phyloP scores from a whole-genome alignment of 2,113 vertebrate genomes.

The Psittacus erithacus region DNA sequence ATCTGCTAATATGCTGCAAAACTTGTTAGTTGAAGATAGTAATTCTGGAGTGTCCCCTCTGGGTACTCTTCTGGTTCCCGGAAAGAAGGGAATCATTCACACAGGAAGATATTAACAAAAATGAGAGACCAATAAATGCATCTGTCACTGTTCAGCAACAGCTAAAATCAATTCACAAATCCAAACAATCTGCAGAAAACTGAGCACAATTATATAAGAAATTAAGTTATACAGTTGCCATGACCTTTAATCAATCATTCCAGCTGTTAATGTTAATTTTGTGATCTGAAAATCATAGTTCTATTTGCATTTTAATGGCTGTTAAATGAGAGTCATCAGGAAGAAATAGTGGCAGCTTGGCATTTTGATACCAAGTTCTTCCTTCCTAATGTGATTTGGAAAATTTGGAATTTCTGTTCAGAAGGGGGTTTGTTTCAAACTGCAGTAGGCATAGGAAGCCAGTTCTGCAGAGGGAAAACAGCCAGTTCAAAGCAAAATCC shows the following conservation, averaged over 20 bases:
- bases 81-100: conserved; percentile 27
- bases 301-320: conserved; percentile 88
- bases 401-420: conserved; percentile 65
- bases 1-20: conserved; percentile 52
- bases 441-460: conserved; percentile 63
- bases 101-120: conserved; percentile 53
- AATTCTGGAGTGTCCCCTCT: conserved; percentile 50
- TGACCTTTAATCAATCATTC: conserved; percentile 87
- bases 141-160: conserved; percentile 77
- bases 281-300: conserved; percentile 87
- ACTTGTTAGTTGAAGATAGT: conserved; percentile 29
- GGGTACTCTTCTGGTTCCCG: conserved; percentile 21
- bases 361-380: conserved; percentile 80
- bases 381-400: conserved; percentile 76
- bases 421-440: conserved; percentile 71
- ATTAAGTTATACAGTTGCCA: conserved; percentile 82
- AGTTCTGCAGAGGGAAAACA: conserved; percentile 69
- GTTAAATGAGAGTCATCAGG: conserved; percentile 84
- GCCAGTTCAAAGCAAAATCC: conserved; percentile 71
- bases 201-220: conserved; percentile 83
- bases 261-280: conserved; percentile 86
- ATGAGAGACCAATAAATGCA: conserved; percentile 73
- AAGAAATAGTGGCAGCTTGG: conserved; percentile 84
- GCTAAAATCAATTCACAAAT: conserved; percentile 83
- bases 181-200: conserved; percentile 83